These are phyloP conservation scores for Sturmia bella DNA, from an alignment of 2,888 invertebrate species.

Conservation along the genomic window DNA sequence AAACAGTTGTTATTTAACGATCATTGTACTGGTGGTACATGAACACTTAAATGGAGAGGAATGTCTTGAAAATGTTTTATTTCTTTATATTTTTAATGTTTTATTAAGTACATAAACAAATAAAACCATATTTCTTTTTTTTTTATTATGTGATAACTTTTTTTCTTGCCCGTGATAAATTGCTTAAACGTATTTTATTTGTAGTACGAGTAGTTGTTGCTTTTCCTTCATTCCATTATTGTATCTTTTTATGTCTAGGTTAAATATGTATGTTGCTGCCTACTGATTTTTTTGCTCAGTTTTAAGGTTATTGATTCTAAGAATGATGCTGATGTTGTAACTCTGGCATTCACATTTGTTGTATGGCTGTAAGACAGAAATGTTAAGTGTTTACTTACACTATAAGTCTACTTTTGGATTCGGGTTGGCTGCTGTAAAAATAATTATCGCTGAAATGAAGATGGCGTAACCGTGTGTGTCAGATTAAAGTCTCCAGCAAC, in stretches of 20 bases:
- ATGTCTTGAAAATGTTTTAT: conserved; percentile 8
- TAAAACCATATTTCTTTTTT: conserved; percentile 15
- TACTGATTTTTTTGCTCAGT: conserved; percentile 1
- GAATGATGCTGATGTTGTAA: conserved; percentile 31
- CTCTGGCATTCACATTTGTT: conserved; percentile 4
- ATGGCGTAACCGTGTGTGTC: conserved; percentile 18
- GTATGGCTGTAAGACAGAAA: conserved; percentile 13
- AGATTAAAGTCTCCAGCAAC: conserved; percentile 2
- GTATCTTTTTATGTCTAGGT: conserved; percentile 45
- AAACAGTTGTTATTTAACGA: not conserved
- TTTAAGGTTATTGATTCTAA: conserved; percentile 11
- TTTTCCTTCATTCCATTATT: conserved; percentile 1
- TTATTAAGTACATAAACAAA: conserved; percentile 37
- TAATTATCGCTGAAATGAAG: conserved; percentile 4
- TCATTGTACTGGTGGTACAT: not conserved
- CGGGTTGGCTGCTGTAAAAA: not conserved
- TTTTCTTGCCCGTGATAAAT: conserved; percentile 30
- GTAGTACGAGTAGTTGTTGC: too few species aligned
- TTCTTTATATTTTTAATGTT: conserved; percentile 19
- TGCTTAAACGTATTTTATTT: conserved; percentile 1
- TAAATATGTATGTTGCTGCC: conserved; percentile 30
- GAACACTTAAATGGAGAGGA: not conserved
- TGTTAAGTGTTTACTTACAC: conserved; percentile 53
- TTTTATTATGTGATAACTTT: conserved; percentile 25
- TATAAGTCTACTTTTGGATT: conserved; percentile 29